These are phyloP conservation scores for Bagarius yarrelli DNA, from an alignment of 2,113 vertebrate species.

Conservation along the genomic window DNA sequence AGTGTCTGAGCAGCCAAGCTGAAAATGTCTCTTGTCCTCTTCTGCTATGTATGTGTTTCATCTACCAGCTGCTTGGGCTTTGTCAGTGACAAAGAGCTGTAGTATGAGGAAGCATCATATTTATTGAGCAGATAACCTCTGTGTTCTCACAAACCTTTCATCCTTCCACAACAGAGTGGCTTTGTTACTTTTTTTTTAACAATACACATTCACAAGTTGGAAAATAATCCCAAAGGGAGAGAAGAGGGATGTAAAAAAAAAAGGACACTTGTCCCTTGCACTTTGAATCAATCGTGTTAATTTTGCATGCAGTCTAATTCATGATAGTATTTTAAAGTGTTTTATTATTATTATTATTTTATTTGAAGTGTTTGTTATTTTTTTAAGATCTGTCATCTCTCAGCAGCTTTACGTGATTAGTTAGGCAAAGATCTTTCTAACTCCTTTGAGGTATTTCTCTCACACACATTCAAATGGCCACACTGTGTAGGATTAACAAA, in stretches of 20 bases:
- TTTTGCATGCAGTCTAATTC: conserved; percentile 55
- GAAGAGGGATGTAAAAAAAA: not conserved
- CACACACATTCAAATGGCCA: conserved; percentile 64
- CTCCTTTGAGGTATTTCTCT: conserved; percentile 55
- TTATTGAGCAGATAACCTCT: conserved; percentile 73
- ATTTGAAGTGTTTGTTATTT: no score
- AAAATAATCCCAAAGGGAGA: conserved; percentile 38
- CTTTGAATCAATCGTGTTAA: conserved; percentile 2
- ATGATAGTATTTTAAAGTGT: conserved; percentile 58
- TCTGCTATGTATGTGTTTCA: conserved; percentile 75
- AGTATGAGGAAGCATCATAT: conserved; percentile 78
- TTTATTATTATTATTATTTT: conserved; percentile 56
- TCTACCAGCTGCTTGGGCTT: conserved; percentile 76
- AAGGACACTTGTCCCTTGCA: conserved; percentile 19
- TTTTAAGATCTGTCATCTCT: conserved; percentile 54
- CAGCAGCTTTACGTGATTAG: conserved; percentile 71
- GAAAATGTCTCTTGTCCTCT: conserved; percentile 80
- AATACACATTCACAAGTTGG: conserved; percentile 57
- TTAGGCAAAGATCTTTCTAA: conserved; percentile 66
- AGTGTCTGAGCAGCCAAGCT: conserved; percentile 76
- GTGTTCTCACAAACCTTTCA: conserved; percentile 68
- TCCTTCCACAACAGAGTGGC: conserved; percentile 67
- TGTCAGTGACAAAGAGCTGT: conserved; percentile 75
- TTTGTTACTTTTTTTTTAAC: conserved; percentile 71
- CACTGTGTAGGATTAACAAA: conserved; percentile 58